Evolutionary conservation across 1,140 invertebrate genomes (phyloP).

Genomic region (Cotesia chilonis): DNA sequence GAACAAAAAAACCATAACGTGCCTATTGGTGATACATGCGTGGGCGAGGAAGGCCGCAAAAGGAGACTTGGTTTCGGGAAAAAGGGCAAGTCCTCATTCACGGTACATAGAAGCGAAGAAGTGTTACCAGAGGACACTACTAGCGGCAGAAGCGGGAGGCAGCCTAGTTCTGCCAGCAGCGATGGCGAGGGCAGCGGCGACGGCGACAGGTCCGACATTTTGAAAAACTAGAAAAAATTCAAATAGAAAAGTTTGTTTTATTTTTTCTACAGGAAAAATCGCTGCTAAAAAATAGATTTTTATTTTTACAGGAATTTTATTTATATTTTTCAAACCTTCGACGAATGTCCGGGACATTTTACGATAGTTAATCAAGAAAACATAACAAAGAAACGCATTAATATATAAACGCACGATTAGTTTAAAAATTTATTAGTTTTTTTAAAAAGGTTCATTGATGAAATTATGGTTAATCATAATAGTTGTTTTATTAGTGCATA

Average conservation of each 20-base stretch:
- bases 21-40: constrained; percentile 64
- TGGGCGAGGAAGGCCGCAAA: constrained; percentile 82
- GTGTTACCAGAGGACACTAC: constrained; percentile 86
- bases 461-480: neutral
- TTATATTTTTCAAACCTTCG: constrained; percentile 1
- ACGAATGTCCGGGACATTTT: neutral
- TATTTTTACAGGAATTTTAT: constrained; percentile 28
- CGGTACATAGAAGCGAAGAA: constrained; percentile 94
- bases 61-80: constrained; percentile 94
- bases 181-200: constrained; percentile 88
- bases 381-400: too few relatives aligned
- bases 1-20: constrained; percentile 56
- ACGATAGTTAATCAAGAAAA: neutral
- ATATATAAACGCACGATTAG: too few relatives aligned
- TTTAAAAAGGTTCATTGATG: neutral
- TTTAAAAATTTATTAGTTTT: neutral
- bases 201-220: constrained; percentile 76
- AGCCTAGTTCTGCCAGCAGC: constrained; percentile 89
- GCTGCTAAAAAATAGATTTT: constrained; percentile 4
- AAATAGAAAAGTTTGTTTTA: constrained; percentile 25
- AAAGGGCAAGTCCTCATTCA: constrained; percentile 93
- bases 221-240: constrained; percentile 14
- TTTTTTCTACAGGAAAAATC: constrained; percentile 23
- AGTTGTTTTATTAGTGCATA: neutral
- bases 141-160: constrained; percentile 76